Conservation (phyloP, 2,797 vertebrate species). For the Rhynchotus rufescens region DNA sequence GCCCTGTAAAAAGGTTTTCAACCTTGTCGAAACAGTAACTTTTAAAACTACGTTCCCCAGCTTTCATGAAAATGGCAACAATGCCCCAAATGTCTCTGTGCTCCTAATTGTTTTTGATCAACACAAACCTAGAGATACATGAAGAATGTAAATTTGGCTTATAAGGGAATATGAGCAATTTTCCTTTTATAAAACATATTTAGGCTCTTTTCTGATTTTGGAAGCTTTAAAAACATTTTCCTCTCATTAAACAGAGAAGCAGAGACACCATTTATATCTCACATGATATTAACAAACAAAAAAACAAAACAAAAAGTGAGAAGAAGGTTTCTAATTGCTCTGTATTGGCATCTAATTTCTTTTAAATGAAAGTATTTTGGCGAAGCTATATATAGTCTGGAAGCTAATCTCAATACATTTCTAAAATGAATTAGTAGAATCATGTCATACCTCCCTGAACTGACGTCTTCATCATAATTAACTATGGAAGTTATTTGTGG, state of each 20-base stretch:
- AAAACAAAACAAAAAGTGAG: not conserved
- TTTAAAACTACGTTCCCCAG: not conserved
- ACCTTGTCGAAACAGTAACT: not conserved
- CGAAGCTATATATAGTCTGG: not conserved
- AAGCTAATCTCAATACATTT: not conserved
- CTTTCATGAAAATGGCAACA: not conserved
- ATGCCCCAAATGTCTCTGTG: not conserved
- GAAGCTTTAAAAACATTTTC: not conserved
- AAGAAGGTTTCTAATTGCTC: not conserved
- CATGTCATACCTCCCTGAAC: not conserved
- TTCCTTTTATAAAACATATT: not conserved
- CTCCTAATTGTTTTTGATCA: not conserved
- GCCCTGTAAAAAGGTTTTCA: not conserved
- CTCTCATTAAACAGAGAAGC: not conserved
- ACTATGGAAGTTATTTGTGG: not conserved
- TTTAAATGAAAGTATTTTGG: not conserved
- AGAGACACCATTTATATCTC: not conserved
- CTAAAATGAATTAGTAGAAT: not conserved
- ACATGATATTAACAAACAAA: not conserved
- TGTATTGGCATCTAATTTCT: not conserved
- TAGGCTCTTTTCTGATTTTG: not conserved
- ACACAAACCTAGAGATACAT: not conserved
- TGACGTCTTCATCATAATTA: not conserved
- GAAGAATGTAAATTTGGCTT: not conserved
- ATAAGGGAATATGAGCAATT: not conserved